A percentile compares a stretch with the other conserved stretches of the same genome.
These are phyloP conservation scores for Neotoxoptera formosana DNA, from an alignment of 1,140 invertebrate species.

Conservation along the genomic window DNA sequence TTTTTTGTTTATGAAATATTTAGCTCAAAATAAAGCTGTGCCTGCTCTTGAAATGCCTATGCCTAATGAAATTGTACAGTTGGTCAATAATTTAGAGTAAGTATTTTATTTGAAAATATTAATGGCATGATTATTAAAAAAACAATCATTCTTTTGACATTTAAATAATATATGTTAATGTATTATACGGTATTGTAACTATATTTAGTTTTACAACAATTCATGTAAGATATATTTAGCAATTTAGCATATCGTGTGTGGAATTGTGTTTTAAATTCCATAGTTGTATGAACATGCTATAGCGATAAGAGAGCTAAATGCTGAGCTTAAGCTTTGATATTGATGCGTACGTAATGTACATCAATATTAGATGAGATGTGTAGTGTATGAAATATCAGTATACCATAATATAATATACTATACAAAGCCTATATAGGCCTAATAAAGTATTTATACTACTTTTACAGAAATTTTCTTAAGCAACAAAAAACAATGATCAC, in stretches of 20 bases:
- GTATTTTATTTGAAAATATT: slow-evolving; percentile 58
- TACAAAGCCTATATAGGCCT: background rate
- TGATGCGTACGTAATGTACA: background rate
- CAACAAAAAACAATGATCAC: slow-evolving; percentile 82
- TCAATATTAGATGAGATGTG: background rate
- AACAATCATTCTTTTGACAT: background rate
- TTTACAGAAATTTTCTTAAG: slow-evolving; percentile 81
- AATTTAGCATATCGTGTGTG: too few relatives aligned
- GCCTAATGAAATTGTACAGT: slow-evolving; percentile 75
- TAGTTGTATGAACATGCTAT: background rate
- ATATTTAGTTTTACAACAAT: too few relatives aligned
- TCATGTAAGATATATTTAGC: background rate
- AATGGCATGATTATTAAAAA: background rate
- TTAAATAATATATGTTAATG: too few relatives aligned
- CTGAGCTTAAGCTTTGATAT: background rate
- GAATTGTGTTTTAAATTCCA: background rate
- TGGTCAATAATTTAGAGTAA: slow-evolving; percentile 71
- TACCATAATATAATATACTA: background rate
- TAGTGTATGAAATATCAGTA: too few relatives aligned
- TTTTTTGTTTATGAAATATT: background rate
- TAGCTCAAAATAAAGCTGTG: slow-evolving; percentile 60
- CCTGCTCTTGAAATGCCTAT: slow-evolving; percentile 76
- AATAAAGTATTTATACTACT: background rate
- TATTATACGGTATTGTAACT: too few relatives aligned
- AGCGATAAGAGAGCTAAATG: background rate